Conservation (phyloP, 92 coral and sea anemone genomes). For the Nematostella vectensis region DNA sequence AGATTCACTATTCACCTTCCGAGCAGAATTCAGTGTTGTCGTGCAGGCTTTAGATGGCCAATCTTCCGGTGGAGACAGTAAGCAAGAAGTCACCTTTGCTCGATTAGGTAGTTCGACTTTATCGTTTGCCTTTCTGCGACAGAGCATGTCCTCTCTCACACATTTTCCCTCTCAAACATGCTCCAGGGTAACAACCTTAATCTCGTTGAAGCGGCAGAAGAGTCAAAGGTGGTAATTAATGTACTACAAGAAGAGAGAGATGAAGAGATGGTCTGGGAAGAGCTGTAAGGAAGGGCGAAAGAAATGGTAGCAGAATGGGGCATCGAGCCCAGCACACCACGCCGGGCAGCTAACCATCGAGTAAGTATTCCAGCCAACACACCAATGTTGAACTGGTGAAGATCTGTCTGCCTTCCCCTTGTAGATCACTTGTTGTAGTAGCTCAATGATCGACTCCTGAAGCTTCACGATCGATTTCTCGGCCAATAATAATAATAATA, state of each 20-base stretch:
- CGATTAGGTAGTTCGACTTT: background rate
- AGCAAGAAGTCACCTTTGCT: background rate
- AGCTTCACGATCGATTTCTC: constrained; percentile 17
- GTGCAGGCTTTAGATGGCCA: background rate
- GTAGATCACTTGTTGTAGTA: constrained; percentile 20
- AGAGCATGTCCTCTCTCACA: background rate
- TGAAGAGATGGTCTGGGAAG: constrained; percentile 9
- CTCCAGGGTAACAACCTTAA: constrained; percentile 12
- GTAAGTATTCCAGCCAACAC: constrained; percentile 16
- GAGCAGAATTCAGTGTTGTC: background rate
- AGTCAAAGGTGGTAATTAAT: constrained; percentile 17
- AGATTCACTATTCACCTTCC: constrained; percentile 2
- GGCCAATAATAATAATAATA: too few relatives aligned
- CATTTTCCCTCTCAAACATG: background rate
- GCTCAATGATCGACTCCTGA: background rate
- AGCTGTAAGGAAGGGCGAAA: background rate
- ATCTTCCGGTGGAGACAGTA: background rate
- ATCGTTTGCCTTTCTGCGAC: background rate
- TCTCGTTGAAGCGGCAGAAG: constrained; percentile 22
- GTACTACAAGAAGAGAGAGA: constrained; percentile 10
- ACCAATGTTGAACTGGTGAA: constrained; percentile 14
- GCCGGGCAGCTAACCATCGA: constrained; percentile 11
- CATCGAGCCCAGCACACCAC: constrained; percentile 17
- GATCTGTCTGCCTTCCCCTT: constrained; percentile 17
- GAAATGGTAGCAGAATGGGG: constrained; percentile 18